Evolutionary conservation across 1,140 invertebrate genomes (phyloP).

Genomic region (Bombus haemorrhoidalis): DNA sequence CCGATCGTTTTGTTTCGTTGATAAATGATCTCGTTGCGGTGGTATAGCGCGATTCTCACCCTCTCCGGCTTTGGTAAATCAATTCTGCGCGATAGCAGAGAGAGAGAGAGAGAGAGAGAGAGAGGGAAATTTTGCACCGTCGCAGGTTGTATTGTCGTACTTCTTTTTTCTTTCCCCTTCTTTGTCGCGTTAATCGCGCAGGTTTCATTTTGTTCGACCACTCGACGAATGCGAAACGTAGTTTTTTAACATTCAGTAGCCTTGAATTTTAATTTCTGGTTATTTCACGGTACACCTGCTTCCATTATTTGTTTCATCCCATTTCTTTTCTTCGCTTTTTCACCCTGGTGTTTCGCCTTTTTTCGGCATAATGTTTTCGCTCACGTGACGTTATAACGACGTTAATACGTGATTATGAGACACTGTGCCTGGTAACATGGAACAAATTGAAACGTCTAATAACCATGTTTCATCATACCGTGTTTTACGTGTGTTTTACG

Average conservation of each 20-base stretch:
- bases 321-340: background rate
- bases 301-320: background rate
- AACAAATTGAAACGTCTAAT: background rate
- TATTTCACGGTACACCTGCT: background rate
- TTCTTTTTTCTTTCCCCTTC: background rate
- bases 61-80: background rate
- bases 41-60: background rate
- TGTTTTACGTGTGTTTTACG: background rate
- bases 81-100: background rate
- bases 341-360: background rate
- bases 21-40: constrained; percentile 24
- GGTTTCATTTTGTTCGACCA: background rate
- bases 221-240: background rate
- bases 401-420: background rate
- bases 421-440: background rate
- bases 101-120: background rate
- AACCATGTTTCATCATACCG: background rate
- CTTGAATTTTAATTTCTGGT: constrained; percentile 28
- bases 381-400: background rate
- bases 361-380: background rate
- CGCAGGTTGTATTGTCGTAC: background rate
- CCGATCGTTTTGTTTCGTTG: constrained; percentile 10
- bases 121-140: background rate
- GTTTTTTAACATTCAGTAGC: constrained; percentile 33
- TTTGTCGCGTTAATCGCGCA: constrained; percentile 1